A percentile compares a stretch with the other conserved stretches of the same genome.
These are phyloP conservation scores for Vulpes ferrilata DNA, from an alignment of 2,113 vertebrate genomes.

Conservation along the genomic window DNA sequence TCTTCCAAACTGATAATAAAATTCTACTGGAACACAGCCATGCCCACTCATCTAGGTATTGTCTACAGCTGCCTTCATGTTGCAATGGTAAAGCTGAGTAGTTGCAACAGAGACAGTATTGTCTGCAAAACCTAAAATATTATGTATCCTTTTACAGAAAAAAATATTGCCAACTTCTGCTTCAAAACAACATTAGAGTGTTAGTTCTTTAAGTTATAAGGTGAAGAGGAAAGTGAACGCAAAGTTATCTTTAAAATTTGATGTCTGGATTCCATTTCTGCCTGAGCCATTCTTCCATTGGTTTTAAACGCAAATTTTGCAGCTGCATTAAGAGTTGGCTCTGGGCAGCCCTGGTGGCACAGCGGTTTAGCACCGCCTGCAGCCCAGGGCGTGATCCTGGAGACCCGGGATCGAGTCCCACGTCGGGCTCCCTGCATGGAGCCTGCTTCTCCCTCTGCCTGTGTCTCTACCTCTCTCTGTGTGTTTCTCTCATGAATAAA, in stretches of 20 bases:
- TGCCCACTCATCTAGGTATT: background rate
- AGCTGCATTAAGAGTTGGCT: background rate
- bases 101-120: background rate
- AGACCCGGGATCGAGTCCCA: too few relatives aligned
- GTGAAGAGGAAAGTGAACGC: background rate
- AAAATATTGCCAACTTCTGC: background rate
- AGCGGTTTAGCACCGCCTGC: too few relatives aligned
- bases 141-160: background rate
- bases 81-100: background rate
- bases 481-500: too few relatives aligned
- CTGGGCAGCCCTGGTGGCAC: too few relatives aligned
- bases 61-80: background rate
- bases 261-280: background rate
- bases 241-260: background rate
- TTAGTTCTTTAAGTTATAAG: background rate
- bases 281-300: background rate
- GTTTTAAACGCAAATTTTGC: conserved; percentile 3
- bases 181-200: background rate
- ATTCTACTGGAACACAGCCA: background rate
- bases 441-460: too few relatives aligned
- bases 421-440: too few relatives aligned
- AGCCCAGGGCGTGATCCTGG: too few relatives aligned
- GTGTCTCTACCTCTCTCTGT: too few relatives aligned
- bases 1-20: background rate
- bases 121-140: background rate